Evolutionary conservation across 2,797 vertebrate genomes (phyloP).

Genomic region (Halcyon badia): DNA sequence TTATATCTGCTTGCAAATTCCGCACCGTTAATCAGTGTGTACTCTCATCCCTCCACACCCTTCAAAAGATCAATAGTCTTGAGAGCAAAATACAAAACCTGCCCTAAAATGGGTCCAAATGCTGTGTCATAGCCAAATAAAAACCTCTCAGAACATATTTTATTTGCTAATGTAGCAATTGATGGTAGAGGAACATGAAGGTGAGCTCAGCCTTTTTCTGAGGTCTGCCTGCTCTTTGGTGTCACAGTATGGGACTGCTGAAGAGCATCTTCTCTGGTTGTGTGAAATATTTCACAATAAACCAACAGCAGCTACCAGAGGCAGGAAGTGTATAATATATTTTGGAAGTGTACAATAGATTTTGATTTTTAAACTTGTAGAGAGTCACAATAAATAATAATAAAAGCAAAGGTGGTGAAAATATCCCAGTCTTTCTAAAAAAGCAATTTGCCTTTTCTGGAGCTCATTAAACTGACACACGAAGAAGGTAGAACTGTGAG

Average conservation of each 20-base stretch:
- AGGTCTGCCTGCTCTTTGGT: not conserved
- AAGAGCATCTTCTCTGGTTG: not conserved
- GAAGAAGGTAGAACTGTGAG: not conserved
- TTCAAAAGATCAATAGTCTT: not conserved
- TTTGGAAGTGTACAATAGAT: not conserved
- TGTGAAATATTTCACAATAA: not conserved
- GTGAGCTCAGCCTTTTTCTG: not conserved
- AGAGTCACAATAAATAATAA: not conserved
- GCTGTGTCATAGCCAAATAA: not conserved
- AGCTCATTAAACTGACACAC: not conserved
- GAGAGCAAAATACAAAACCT: not conserved
- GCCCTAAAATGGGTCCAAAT: not conserved
- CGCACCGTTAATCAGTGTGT: not conserved
- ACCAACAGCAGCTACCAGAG: not conserved
- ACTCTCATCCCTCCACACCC: not conserved
- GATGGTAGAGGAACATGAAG: not conserved
- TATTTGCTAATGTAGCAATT: not conserved
- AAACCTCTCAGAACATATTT: not conserved
- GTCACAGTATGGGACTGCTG: rapidly evolving
- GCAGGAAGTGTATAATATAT: not conserved
- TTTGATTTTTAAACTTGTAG: not conserved
- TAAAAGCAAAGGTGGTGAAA: not conserved
- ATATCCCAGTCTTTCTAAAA: not conserved
- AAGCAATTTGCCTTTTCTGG: not conserved
- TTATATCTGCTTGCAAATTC: not conserved